These are phyloP conservation scores for Amphimallon solstitiale DNA, from an alignment of 2,888 invertebrate genomes.

Conservation along the genomic window DNA sequence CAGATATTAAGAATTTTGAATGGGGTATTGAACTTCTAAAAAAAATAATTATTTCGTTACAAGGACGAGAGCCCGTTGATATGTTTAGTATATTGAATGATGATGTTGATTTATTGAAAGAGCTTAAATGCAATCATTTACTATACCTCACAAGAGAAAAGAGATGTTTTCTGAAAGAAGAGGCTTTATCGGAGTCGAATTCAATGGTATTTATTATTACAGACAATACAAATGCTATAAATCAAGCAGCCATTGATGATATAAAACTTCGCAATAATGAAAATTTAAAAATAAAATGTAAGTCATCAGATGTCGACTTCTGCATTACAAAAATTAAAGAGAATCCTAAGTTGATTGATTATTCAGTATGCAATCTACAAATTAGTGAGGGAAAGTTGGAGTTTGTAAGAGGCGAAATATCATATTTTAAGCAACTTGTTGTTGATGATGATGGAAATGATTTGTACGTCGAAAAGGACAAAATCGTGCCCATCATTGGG, in stretches of 20 bases:
- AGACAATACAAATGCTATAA: not conserved
- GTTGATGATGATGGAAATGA: not conserved
- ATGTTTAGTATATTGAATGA: not conserved
- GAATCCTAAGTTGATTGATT: not conserved
- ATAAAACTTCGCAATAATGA: not conserved
- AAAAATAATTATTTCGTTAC: not conserved
- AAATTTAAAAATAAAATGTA: slow-evolving; percentile 10
- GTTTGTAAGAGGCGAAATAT: not conserved
- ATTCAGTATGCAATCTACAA: not conserved
- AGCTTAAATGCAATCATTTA: slow-evolving; percentile 2
- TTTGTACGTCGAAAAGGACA: not conserved
- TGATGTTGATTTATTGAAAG: not conserved
- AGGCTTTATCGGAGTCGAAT: not conserved
- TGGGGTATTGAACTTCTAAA: not conserved
- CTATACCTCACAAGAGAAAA: not conserved
- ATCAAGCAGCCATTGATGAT: not conserved
- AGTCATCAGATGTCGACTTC: not conserved
- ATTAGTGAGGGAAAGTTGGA: not conserved
- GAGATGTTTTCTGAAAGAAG: not conserved
- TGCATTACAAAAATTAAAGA: not conserved
- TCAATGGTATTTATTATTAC: slow-evolving; percentile 5
- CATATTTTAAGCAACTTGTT: not conserved
- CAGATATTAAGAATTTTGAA: slow-evolving; percentile 5
- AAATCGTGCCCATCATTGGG: not conserved
- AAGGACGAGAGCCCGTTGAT: slow-evolving; percentile 6